A percentile compares a stretch with the other conserved stretches of the same genome.
These are phyloP conservation scores for Prionace glauca DNA, from an alignment of 2,797 vertebrate genomes.

Conservation along the genomic window DNA sequence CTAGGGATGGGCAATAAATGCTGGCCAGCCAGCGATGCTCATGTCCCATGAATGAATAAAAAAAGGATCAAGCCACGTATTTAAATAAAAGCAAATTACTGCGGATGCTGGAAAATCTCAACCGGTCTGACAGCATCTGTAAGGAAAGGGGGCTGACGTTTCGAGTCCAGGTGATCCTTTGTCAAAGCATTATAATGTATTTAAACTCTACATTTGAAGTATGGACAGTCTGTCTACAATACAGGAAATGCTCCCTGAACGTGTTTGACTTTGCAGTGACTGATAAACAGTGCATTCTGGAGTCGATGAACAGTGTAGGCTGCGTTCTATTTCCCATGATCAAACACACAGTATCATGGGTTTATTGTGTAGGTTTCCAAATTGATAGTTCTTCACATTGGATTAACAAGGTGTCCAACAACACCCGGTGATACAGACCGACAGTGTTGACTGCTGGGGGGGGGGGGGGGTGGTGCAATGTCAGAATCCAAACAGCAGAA, in stretches of 20 bases:
- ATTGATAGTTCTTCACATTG: conserved; percentile 4
- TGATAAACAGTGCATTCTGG: background rate
- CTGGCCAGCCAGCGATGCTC: too few species aligned
- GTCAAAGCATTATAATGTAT: too few species aligned
- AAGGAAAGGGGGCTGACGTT: too few species aligned
- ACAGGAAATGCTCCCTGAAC: background rate
- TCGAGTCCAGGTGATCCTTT: too few species aligned
- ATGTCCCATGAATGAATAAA: too few species aligned
- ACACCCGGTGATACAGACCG: background rate
- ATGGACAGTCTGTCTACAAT: background rate
- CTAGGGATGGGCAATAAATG: too few species aligned
- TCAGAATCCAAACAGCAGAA: background rate
- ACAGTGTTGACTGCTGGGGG: background rate
- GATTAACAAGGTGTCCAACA: background rate
- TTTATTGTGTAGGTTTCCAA: background rate
- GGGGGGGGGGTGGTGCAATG: background rate
- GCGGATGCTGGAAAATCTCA: background rate
- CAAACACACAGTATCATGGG: background rate
- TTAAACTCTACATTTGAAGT: background rate
- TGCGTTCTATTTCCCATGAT: background rate
- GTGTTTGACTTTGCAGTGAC: background rate
- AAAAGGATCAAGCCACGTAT: too few species aligned
- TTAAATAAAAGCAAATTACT: too few species aligned
- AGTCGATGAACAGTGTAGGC: background rate
- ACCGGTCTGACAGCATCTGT: background rate